phyloP scores from a whole-genome alignment of 2,113 vertebrate genomes.

The Egretta garzetta region DNA sequence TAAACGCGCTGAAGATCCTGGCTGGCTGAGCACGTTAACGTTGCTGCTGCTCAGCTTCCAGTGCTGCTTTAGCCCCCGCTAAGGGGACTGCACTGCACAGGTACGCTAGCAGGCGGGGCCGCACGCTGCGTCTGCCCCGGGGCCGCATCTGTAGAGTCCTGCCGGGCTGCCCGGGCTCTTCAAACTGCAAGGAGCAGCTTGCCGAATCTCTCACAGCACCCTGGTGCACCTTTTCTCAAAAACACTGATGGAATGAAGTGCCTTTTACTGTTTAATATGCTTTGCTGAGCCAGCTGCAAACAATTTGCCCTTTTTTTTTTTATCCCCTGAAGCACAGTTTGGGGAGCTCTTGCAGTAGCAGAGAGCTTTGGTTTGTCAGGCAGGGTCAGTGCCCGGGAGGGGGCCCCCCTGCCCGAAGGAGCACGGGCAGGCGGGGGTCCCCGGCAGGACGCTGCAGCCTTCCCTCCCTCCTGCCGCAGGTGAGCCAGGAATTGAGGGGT shows the following conservation, averaged over 20 bases:
- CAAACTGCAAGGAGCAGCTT: neutral
- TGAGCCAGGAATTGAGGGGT: neutral
- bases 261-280: neutral
- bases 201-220: neutral
- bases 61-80: neutral
- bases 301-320: neutral
- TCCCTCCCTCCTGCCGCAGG: no score
- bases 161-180: neutral
- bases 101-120: neutral
- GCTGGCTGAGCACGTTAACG: neutral
- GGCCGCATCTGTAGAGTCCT: neutral
- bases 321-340: accelerated
- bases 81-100: neutral
- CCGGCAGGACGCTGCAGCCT: accelerated
- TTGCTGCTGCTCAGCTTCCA: neutral
- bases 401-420: neutral
- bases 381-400: neutral
- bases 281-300: neutral
- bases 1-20: neutral
- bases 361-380: neutral
- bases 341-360: neutral
- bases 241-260: neutral
- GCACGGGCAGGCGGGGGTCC: neutral
- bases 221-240: neutral
- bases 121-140: neutral